phyloP scores from a whole-genome alignment of 2,113 vertebrate genomes.

The Varanus salvator region DNA sequence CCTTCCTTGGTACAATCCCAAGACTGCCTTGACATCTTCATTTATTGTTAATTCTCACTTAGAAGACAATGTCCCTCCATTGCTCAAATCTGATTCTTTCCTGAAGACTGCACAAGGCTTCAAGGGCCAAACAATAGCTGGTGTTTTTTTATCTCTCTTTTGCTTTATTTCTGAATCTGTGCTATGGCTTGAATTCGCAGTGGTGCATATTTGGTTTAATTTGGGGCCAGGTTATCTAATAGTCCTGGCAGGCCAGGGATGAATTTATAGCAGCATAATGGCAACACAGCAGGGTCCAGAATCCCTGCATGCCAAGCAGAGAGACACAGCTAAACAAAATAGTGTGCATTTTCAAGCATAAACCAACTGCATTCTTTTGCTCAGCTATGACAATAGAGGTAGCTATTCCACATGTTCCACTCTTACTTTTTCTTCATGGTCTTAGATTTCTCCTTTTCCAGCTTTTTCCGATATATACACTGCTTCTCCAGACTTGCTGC shows the following conservation, averaged over 20 bases:
- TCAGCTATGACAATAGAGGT: background rate
- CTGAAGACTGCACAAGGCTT: background rate
- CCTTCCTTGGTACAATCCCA: background rate
- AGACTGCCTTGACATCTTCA: background rate
- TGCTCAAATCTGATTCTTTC: background rate
- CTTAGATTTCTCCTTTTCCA: conserved; percentile 12
- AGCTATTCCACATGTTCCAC: background rate
- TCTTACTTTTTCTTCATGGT: conserved; percentile 32
- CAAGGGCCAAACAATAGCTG: background rate
- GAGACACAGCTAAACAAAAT: background rate
- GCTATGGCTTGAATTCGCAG: background rate
- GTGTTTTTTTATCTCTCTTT: background rate
- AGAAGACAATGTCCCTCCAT: background rate
- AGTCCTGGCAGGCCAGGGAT: background rate
- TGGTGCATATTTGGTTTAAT: background rate
- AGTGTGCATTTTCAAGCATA: background rate
- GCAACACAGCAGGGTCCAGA: background rate
- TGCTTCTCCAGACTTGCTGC: background rate
- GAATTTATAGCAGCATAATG: background rate
- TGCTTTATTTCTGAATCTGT: background rate
- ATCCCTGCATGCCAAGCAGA: no score
- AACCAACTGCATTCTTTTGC: background rate
- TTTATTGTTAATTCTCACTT: background rate
- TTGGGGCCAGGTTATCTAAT: background rate
- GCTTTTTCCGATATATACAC: conserved; percentile 15